Evolutionary conservation across 2,797 vertebrate genomes (phyloP).

Genomic region (Gallinago nigripennis): DNA sequence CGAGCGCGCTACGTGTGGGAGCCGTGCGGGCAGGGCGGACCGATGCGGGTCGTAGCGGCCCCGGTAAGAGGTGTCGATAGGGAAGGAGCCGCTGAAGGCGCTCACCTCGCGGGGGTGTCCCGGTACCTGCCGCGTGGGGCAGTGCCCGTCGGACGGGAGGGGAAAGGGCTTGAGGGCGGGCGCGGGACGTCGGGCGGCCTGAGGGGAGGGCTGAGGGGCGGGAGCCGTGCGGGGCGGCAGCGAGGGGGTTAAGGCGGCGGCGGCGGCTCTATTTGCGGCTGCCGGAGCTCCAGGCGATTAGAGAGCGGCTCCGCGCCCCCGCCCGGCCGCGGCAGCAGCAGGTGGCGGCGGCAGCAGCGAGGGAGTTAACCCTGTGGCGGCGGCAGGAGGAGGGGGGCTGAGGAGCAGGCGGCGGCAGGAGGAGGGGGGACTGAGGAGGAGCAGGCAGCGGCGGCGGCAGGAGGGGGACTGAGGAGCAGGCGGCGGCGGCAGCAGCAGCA

Average conservation of each 20-base stretch:
- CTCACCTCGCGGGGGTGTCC: accelerated
- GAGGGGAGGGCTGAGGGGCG: too few relatives aligned
- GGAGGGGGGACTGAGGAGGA: slow-evolving; percentile 2
- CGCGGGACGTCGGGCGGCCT: too few relatives aligned
- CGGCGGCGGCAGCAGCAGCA: neutral
- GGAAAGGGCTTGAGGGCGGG: neutral
- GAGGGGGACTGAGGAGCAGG: slow-evolving; percentile 55
- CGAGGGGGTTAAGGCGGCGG: neutral
- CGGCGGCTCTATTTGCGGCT: neutral
- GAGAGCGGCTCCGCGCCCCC: slow-evolving; percentile 21
- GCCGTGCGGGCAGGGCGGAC: accelerated
- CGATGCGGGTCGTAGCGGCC: neutral
- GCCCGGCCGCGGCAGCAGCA: slow-evolving; percentile 22
- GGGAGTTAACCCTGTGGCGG: slow-evolving; percentile 45
- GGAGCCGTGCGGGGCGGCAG: neutral
- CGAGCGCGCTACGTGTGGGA: neutral
- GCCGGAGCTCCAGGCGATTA: neutral
- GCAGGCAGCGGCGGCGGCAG: slow-evolving; percentile 32
- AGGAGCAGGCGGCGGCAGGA: neutral
- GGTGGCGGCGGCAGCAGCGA: slow-evolving; percentile 47
- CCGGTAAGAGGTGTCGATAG: accelerated
- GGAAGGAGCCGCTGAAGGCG: neutral
- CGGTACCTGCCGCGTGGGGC: neutral
- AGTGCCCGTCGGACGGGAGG: neutral
- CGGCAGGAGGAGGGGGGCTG: neutral